A percentile compares a stretch with the other conserved stretches of the same genome.
These are phyloP conservation scores for Chinchilla lanigera DNA, from an alignment of 2,113 vertebrate genomes.

Conservation along the genomic window DNA sequence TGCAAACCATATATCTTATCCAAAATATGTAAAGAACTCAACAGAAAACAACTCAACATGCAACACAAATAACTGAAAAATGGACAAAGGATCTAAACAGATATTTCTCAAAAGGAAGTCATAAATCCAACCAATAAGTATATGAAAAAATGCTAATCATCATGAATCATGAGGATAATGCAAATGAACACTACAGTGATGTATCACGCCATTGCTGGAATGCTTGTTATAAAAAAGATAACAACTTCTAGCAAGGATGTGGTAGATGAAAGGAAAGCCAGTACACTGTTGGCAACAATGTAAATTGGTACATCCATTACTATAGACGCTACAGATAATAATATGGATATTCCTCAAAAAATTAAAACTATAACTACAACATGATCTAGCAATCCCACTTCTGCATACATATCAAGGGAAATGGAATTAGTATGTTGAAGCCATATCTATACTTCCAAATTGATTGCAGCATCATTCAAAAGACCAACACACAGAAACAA, in stretches of 20 bases:
- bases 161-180: not conserved
- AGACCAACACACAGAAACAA: not conserved
- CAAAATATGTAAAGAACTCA: not conserved
- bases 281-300: not conserved
- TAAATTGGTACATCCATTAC: not conserved
- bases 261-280: not conserved
- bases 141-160: not conserved
- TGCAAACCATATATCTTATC: not conserved
- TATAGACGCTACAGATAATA: not conserved
- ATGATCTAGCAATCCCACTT: not conserved
- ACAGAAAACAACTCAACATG: not conserved
- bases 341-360: not conserved
- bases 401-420: not conserved
- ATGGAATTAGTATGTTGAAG: not conserved
- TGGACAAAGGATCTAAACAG: not conserved
- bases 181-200: not conserved
- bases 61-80: not conserved
- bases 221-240: not conserved
- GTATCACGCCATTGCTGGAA: not conserved
- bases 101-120: not conserved
- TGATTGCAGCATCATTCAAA: not conserved
- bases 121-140: not conserved
- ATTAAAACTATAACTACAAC: not conserved
- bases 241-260: not conserved
- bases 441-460: not conserved